Conservation (phyloP, 2,888 invertebrate genomes). For the Drosophila yooni region DNA sequence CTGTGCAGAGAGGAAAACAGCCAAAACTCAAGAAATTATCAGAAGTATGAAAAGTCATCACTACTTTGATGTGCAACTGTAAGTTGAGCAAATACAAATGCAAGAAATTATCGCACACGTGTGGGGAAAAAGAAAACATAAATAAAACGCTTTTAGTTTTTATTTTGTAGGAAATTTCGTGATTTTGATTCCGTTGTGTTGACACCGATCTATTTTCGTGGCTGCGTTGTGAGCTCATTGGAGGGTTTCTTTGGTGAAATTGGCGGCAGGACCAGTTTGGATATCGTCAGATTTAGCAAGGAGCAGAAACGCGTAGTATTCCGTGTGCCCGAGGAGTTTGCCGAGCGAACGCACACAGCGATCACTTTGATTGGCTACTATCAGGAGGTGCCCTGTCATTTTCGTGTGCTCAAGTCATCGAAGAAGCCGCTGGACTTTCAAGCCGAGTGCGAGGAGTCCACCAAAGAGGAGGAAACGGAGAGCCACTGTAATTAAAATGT, state of each 20-base stretch:
- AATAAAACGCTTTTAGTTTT: conserved; percentile 7
- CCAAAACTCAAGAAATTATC: conserved; percentile 7
- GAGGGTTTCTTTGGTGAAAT: conserved; percentile 87
- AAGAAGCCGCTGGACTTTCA: conserved; percentile 57
- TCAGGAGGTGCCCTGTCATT: conserved; percentile 86
- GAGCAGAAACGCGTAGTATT: conserved; percentile 86
- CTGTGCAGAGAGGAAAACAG: neutral
- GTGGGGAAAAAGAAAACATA: conserved; percentile 16
- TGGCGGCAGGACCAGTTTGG: conserved; percentile 86
- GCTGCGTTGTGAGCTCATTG: conserved; percentile 86
- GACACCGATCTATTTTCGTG: conserved; percentile 86
- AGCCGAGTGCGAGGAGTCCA: conserved; percentile 18
- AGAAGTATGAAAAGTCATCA: conserved; percentile 85
- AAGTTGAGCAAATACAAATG: conserved; percentile 79
- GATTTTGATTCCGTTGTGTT: conserved; percentile 83
- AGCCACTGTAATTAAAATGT: conserved; percentile 53
- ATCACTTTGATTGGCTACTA: conserved; percentile 86
- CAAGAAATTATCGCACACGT: conserved; percentile 42
- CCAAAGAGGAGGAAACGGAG: neutral
- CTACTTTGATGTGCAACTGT: conserved; percentile 87
- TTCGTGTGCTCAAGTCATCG: conserved; percentile 86
- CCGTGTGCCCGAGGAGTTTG: conserved; percentile 86
- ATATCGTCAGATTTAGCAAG: conserved; percentile 87
- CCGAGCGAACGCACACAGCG: conserved; percentile 87
- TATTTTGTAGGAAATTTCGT: conserved; percentile 85